A percentile compares a stretch with the other conserved stretches of the same genome.
Evolutionary conservation across 2,888 invertebrate species (phyloP).

Genomic region (Poecilus cupreus): DNA sequence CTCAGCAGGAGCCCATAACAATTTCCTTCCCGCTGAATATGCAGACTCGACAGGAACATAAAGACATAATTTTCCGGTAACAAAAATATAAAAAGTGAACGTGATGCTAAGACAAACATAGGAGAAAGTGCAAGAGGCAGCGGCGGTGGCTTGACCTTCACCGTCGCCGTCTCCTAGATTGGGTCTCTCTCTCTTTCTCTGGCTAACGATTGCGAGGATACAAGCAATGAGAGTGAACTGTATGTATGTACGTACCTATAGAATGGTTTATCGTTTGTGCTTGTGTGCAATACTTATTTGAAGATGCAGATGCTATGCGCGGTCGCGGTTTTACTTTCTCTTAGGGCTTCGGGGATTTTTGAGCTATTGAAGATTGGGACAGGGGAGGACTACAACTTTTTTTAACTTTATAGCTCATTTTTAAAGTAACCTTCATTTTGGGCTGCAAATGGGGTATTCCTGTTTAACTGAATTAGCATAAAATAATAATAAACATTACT

Average conservation of each 20-base stretch:
- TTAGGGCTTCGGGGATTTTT: neutral
- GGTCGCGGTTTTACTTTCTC: constrained; percentile 14
- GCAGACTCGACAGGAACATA: neutral
- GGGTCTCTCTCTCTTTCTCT: neutral
- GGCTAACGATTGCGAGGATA: too few species aligned
- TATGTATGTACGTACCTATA: too few species aligned
- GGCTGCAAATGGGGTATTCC: too few species aligned
- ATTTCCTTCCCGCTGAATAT: neutral
- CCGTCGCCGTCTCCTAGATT: neutral
- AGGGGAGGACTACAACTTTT: neutral
- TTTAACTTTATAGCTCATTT: too few species aligned
- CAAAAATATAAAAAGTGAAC: constrained; percentile 35
- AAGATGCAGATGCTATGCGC: neutral
- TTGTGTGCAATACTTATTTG: neutral
- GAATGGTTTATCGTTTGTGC: neutral
- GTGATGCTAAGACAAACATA: constrained; percentile 18
- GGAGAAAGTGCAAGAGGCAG: constrained; percentile 6
- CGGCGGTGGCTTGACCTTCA: constrained; percentile 1
- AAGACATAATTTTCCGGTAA: constrained; percentile 7
- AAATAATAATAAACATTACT: too few species aligned
- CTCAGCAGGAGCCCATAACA: too few species aligned
- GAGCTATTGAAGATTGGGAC: neutral
- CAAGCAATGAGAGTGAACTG: neutral
- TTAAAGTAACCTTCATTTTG: too few species aligned
- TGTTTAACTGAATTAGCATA: too few species aligned